A percentile compares a stretch with the other conserved stretches of the same genome.
These are phyloP conservation scores for Verasper variegatus DNA, from an alignment of 2,113 vertebrate species.

Conservation along the genomic window DNA sequence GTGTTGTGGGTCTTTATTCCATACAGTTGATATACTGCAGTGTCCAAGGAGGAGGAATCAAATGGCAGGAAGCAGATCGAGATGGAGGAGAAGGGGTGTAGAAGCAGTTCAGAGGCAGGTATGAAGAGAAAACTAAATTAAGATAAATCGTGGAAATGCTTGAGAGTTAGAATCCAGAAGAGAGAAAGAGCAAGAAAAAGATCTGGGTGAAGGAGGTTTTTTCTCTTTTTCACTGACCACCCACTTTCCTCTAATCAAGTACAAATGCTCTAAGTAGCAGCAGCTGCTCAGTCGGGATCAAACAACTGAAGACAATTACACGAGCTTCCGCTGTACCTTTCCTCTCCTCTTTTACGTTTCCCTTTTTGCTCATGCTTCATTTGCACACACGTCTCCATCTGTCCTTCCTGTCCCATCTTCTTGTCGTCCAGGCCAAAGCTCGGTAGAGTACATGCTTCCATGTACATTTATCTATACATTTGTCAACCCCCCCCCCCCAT, in stretches of 20 bases:
- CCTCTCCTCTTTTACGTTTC: slow-evolving; percentile 46
- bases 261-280: slow-evolving; percentile 85
- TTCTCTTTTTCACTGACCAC: slow-evolving; percentile 76
- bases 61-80: not conserved
- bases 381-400: slow-evolving; percentile 12
- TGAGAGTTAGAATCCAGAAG: slow-evolving; percentile 23
- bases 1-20: too few species aligned
- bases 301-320: slow-evolving; percentile 80
- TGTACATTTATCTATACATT: not conserved
- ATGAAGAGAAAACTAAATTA: not conserved
- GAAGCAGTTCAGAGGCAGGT: not conserved
- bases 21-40: not conserved
- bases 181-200: slow-evolving; percentile 41
- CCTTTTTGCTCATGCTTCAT: slow-evolving; percentile 23
- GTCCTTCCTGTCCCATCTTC: not conserved
- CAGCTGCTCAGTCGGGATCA: slow-evolving; percentile 84
- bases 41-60: not conserved
- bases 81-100: slow-evolving; percentile 1
- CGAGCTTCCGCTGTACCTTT: slow-evolving; percentile 77
- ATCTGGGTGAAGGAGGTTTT: slow-evolving; percentile 40
- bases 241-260: slow-evolving; percentile 85
- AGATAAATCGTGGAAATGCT: slow-evolving; percentile 7
- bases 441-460: not conserved
- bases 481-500: too few species aligned
- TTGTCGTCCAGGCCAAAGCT: slow-evolving; percentile 1